Evolutionary conservation across 1,140 invertebrate genomes (phyloP), one percentile per base, ranked within the genome.

Genomic region (Ganaspis sp.): DNA sequence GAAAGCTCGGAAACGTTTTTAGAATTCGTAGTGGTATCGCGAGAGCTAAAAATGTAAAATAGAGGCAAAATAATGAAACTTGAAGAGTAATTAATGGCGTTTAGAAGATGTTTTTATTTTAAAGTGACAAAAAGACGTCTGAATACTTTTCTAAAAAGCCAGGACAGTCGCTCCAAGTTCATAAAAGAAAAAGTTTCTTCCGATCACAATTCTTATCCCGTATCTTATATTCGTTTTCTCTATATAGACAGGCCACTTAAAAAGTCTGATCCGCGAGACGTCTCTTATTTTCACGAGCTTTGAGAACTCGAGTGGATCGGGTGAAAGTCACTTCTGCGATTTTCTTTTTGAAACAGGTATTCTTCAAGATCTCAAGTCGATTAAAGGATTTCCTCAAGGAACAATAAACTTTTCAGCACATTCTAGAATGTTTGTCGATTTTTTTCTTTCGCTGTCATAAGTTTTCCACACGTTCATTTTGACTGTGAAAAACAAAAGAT

Each of bases 181-280:
- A n/a, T n/a, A 29, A 64, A 26, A n/a, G 15, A 34, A 64, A 64
- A 64, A 64, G 11, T 64, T 64, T 29, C 8, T 4, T 64, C 29
- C 23, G 58, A 64, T 64, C 23, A 26, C 11, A n/a, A 64, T 64
- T 64, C 23, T 64, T 49, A n/a, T 26, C 15, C 23, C 9, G 23
- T 64, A 34, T 34, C 58, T 64, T 34, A 64, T 64, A 64, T 64
- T 64, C 58, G 58, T 64, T 23, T 49, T 17, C 45, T 49, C n/a
- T 49, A 49, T 49, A 49, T 40, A 40, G 38, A 40, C 49, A 15
- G 4, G 58, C 58, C 23, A 64, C 58, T 64, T 64, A 64, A n/a
- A 26, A 64, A 64, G 58, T 64, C 58, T 64, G 58, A 64, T 64
- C 26, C 58, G 12, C 58, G 23, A 64, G 58, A 64, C 58, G 58